Percentiles rank a stretch among this genome's conserved stretches.
Evolutionary conservation across 2,888 invertebrate species (phyloP).

Genomic region (Drosophila longiperda): DNA sequence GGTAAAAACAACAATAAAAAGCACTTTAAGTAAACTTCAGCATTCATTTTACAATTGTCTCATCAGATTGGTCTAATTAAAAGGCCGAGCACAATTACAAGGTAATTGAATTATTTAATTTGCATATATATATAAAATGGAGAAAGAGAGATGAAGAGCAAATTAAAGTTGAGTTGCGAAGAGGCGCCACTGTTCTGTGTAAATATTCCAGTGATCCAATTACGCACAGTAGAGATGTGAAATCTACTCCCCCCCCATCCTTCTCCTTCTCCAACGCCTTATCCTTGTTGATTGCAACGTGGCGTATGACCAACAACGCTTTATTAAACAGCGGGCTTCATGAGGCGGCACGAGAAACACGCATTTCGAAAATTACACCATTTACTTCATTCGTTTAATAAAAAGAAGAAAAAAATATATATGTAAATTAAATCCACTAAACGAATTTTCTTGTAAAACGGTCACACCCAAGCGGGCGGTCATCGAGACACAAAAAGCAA

Average conservation of each 20-base stretch:
- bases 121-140: slow-evolving; percentile 41
- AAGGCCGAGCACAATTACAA: slow-evolving; percentile 37
- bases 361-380: slow-evolving; percentile 38
- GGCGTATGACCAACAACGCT: slow-evolving; percentile 75
- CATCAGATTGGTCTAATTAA: slow-evolving; percentile 25
- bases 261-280: accelerated
- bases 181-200: slow-evolving; percentile 17
- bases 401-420: slow-evolving; percentile 10
- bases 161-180: slow-evolving; percentile 13
- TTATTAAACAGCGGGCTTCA: slow-evolving; percentile 38
- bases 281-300: slow-evolving; percentile 24
- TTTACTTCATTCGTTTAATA: slow-evolving; percentile 15
- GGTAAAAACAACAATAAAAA: background rate
- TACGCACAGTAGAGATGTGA: slow-evolving; percentile 40
- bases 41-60: background rate
- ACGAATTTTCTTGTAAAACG: slow-evolving; percentile 75
- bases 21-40: background rate
- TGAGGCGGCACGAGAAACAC: slow-evolving; percentile 20
- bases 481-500: background rate
- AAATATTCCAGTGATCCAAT: slow-evolving; percentile 48
- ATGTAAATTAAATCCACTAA: slow-evolving; percentile 67
- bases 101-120: slow-evolving; percentile 66
- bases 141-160: background rate
- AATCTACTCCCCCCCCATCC: slow-evolving; percentile 26
- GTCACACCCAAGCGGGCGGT: slow-evolving; percentile 56